Evolutionary conservation across 2,113 vertebrate species (phyloP).

Genomic region (Glaucomys volans): DNA sequence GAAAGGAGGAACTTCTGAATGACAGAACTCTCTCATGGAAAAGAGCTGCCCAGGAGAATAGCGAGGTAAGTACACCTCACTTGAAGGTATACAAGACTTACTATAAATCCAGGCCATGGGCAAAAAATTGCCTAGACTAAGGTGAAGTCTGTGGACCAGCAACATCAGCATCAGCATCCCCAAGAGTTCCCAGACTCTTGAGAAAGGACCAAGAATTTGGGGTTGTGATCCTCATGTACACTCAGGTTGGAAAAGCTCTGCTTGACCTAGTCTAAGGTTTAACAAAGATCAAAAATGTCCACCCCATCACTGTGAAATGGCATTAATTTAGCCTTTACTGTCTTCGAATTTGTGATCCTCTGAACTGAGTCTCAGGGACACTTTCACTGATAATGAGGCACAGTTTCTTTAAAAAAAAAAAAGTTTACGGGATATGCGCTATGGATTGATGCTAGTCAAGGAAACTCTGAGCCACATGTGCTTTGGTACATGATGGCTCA

Average conservation of each 20-base stretch:
- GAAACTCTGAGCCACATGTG: neutral
- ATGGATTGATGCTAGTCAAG: neutral
- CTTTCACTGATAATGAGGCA: neutral
- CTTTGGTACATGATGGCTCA: neutral
- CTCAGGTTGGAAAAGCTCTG: neutral
- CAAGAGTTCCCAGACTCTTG: neutral
- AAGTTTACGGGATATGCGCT: neutral
- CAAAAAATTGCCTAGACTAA: neutral
- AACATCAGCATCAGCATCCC: neutral
- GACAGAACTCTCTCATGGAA: neutral
- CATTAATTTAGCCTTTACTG: neutral
- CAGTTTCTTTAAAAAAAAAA: no score
- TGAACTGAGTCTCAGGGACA: neutral
- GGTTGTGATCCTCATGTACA: neutral
- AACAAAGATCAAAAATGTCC: neutral
- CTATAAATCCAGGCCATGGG: neutral
- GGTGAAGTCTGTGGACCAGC: neutral
- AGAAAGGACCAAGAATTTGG: neutral
- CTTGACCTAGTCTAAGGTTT: neutral
- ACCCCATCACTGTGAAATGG: neutral
- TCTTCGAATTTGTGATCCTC: neutral
- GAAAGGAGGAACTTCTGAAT: neutral
- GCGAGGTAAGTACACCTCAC: neutral
- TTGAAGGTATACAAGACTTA: neutral
- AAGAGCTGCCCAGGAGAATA: neutral